These are phyloP conservation scores for Ailuropoda melanoleuca DNA, from an alignment of 2,113 vertebrate genomes.

Conservation along the genomic window DNA sequence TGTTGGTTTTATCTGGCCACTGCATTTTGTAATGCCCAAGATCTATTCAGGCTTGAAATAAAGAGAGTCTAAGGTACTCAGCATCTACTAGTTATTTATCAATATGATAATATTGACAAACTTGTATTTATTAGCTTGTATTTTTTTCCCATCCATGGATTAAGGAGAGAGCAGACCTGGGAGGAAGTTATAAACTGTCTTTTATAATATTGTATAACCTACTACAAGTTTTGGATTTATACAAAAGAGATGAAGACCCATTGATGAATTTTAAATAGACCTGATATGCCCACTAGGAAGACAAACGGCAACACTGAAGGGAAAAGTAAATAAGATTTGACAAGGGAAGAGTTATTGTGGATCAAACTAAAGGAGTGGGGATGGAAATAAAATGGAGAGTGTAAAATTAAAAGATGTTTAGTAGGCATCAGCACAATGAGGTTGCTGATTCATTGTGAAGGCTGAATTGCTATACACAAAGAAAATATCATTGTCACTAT, in stretches of 20 bases:
- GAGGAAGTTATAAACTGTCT: background rate
- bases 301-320: background rate
- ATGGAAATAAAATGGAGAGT: background rate
- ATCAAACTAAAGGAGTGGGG: background rate
- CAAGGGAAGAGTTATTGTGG: background rate
- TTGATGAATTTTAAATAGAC: background rate
- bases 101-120: background rate
- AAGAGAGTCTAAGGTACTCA: background rate
- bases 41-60: background rate
- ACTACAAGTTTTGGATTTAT: background rate
- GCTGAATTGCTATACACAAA: background rate
- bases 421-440: background rate
- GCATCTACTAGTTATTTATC: background rate
- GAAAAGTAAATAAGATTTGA: background rate
- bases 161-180: accelerated
- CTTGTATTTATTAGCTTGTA: background rate
- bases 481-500: background rate
- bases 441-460: background rate
- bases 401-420: background rate
- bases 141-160: background rate
- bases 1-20: background rate
- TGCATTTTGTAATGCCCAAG: background rate
- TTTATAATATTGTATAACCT: background rate
- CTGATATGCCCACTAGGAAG: background rate
- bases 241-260: background rate